phyloP scores from a whole-genome alignment of 2,888 invertebrate genomes.

The Ormyrus pomaceus region DNA sequence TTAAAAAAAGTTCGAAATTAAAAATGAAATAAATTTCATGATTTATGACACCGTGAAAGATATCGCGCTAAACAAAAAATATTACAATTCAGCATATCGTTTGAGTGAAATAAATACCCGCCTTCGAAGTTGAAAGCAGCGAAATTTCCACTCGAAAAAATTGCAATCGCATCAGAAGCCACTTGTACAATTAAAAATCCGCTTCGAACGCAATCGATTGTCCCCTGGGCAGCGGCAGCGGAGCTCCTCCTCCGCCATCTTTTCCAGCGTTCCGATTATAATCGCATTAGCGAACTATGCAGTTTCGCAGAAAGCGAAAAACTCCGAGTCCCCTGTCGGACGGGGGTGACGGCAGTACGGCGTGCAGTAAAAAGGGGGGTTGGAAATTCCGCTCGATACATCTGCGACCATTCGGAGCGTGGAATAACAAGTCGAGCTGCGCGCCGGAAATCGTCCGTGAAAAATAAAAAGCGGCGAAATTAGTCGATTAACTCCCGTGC shows the following conservation, averaged over 20 bases:
- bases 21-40: no score
- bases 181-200: slow-evolving; percentile 25
- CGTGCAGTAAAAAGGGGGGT: background rate
- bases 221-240: background rate
- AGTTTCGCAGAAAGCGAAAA: slow-evolving; percentile 1
- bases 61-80: no score
- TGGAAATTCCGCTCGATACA: slow-evolving; percentile 43
- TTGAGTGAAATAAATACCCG: no score
- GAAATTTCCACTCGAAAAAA: no score
- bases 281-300: slow-evolving; percentile 48
- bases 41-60: no score
- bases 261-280: slow-evolving; percentile 41
- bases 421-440: slow-evolving; percentile 49
- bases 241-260: background rate
- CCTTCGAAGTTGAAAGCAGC: no score
- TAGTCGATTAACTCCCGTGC: slow-evolving; percentile 52
- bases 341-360: background rate
- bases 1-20: no score
- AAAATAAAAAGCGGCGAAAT: slow-evolving; percentile 52
- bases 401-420: slow-evolving; percentile 50
- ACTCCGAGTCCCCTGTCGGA: no score
- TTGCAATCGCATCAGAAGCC: background rate
- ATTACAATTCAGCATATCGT: no score
- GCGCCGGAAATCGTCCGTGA: slow-evolving; percentile 50
- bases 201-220: background rate